phyloP scores from a whole-genome alignment of 1,140 invertebrate genomes.

The Pristionchus pacificus region DNA sequence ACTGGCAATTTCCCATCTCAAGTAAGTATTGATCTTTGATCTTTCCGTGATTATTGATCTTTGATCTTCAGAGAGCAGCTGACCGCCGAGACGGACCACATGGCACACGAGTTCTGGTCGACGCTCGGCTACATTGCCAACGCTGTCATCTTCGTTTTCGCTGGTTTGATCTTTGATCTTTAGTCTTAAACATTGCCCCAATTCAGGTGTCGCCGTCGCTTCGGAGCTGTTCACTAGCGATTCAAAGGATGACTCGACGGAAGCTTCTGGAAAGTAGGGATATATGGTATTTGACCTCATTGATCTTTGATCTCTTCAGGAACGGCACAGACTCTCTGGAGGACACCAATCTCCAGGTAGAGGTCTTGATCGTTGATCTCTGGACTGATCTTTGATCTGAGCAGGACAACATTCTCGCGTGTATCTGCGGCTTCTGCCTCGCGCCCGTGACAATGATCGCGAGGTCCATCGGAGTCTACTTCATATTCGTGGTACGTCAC shows the following conservation, averaged over 20 bases:
- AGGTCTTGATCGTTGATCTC: too few relatives aligned
- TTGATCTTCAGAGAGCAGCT: constrained; percentile 1
- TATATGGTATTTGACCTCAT: too few relatives aligned
- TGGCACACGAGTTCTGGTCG: constrained; percentile 12
- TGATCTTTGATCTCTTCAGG: too few relatives aligned
- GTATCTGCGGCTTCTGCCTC: too few relatives aligned
- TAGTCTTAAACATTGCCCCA: background rate
- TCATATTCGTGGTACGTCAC: too few relatives aligned
- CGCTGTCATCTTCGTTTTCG: constrained; percentile 24
- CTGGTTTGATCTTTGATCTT: constrained; percentile 8
- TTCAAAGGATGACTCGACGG: too few relatives aligned
- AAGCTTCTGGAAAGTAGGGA: too few relatives aligned
- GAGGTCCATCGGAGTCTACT: constrained; percentile 4
- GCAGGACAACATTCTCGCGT: too few relatives aligned
- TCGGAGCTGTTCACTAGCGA: background rate
- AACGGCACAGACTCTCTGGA: too few relatives aligned
- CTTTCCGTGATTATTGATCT: background rate
- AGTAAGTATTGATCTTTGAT: background rate
- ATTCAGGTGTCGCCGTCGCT: constrained; percentile 12
- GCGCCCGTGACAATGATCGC: constrained; percentile 11
- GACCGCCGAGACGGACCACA: constrained; percentile 5
- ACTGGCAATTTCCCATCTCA: constrained; percentile 11
- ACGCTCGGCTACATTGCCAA: constrained; percentile 21
- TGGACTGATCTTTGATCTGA: too few relatives aligned
- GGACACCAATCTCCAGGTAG: too few relatives aligned